A percentile compares a stretch with the other conserved stretches of the same genome.
phyloP scores from a whole-genome alignment of 2,888 invertebrate genomes.

The Acleris emargana region DNA sequence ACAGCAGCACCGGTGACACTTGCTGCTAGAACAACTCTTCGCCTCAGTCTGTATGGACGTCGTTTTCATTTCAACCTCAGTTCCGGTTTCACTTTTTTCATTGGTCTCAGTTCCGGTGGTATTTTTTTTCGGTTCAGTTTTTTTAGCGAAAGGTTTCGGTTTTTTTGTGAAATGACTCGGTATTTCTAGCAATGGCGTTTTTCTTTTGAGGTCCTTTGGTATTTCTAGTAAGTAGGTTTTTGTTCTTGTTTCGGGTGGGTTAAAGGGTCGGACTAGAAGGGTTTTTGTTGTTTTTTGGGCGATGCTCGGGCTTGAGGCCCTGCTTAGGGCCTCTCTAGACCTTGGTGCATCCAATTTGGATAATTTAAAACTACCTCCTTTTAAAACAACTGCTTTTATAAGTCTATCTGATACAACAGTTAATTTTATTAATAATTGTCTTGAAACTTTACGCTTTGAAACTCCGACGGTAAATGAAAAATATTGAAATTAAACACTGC shows the following conservation, averaged over 20 bases:
- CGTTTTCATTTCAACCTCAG: constrained; percentile 48
- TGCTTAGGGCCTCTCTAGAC: constrained; percentile 61
- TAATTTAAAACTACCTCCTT: constrained; percentile 42
- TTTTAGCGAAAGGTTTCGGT: constrained; percentile 56
- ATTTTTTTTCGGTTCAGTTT: constrained; percentile 12
- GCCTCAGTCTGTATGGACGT: constrained; percentile 45
- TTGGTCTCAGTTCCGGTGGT: constrained; percentile 1
- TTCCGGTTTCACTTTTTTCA: constrained; percentile 22
- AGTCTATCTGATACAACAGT: background rate
- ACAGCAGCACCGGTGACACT: constrained; percentile 60
- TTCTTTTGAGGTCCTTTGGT: constrained; percentile 68
- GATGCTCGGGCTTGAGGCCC: constrained; percentile 56
- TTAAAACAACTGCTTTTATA: constrained; percentile 2
- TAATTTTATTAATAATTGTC: background rate
- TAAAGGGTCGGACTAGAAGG: constrained; percentile 66
- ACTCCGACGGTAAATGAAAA: background rate
- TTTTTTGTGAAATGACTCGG: constrained; percentile 63
- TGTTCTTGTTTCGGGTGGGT: constrained; percentile 43
- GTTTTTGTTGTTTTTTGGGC: constrained; percentile 54
- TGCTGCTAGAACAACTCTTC: constrained; percentile 32
- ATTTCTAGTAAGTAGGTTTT: constrained; percentile 70
- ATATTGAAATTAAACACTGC: background rate
- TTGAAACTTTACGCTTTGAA: background rate
- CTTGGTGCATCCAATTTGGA: constrained; percentile 74
- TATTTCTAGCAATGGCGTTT: constrained; percentile 64